Percentiles rank a stretch among this genome's conserved stretches.
Conservation (phyloP, 1,140 invertebrate genomes). For the Frieseomelitta varia region DNA sequence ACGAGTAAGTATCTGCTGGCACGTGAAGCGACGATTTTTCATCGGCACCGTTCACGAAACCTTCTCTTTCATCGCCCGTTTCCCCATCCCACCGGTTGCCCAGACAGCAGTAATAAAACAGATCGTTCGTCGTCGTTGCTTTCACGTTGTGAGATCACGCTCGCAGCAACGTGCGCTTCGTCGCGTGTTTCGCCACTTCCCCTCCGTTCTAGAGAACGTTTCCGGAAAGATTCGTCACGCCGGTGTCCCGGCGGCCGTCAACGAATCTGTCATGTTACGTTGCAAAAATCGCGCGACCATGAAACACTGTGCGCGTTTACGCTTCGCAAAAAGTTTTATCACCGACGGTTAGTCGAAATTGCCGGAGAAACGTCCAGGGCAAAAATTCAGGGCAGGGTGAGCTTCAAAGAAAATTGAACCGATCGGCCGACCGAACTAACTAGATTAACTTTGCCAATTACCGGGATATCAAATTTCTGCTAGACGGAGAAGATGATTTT, state of each 20-base stretch:
- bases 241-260: background rate
- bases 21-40: slow-evolving; percentile 57
- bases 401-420: background rate
- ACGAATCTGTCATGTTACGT: background rate
- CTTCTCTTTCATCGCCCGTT: slow-evolving; percentile 29
- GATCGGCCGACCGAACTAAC: background rate
- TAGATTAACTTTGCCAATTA: background rate
- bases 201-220: background rate
- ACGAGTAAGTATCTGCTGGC: slow-evolving; percentile 40
- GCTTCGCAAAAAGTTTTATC: background rate
- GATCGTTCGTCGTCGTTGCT: slow-evolving; percentile 5
- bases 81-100: slow-evolving; percentile 17
- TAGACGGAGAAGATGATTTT: background rate
- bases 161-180: background rate
- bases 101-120: slow-evolving; percentile 55
- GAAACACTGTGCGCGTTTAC: background rate
- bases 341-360: background rate
- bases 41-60: slow-evolving; percentile 21
- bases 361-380: too few species aligned
- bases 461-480: background rate
- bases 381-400: background rate
- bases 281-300: background rate
- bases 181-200: background rate
- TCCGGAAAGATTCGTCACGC: background rate
- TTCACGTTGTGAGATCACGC: slow-evolving; percentile 11